phyloP scores from a whole-genome alignment of 2,113 vertebrate species.

The Labeo catla region DNA sequence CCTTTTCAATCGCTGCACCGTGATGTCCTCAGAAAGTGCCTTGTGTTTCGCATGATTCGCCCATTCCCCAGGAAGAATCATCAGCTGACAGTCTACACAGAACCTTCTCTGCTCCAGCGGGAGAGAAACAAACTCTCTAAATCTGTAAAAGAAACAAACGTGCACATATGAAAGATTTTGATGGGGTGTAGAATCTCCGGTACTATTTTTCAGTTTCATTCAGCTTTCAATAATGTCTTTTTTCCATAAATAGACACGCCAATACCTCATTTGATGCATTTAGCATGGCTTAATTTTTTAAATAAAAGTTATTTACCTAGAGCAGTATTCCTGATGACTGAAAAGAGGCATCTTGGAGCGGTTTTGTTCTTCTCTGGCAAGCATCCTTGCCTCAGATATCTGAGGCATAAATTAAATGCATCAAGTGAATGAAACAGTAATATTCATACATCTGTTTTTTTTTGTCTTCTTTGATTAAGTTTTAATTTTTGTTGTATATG shows the following conservation, averaged over 20 bases:
- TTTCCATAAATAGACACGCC: neutral
- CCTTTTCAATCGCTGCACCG: conserved; percentile 75
- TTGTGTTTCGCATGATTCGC: conserved; percentile 75
- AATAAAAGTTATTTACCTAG: conserved; percentile 76
- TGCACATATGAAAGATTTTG: neutral
- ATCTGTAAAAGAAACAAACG: conserved; percentile 72
- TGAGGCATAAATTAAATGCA: conserved; percentile 59
- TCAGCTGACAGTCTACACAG: conserved; percentile 85
- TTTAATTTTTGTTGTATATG: neutral
- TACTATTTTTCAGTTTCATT: neutral
- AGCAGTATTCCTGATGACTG: conserved; percentile 79
- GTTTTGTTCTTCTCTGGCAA: conserved; percentile 84
- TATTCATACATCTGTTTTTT: neutral
- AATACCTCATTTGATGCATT: neutral
- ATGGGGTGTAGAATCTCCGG: no score
- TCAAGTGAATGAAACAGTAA: neutral
- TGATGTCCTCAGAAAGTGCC: conserved; percentile 66
- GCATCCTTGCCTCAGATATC: conserved; percentile 83
- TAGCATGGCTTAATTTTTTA: neutral
- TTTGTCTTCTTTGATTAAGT: neutral
- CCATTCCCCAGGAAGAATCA: conserved; percentile 80
- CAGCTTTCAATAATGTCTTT: neutral
- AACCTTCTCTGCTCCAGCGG: conserved; percentile 80
- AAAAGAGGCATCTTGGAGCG: conserved; percentile 74
- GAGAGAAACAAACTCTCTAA: conserved; percentile 78